These are phyloP conservation scores for Pollenia labialis DNA, from an alignment of 2,888 invertebrate species.

Conservation along the genomic window DNA sequence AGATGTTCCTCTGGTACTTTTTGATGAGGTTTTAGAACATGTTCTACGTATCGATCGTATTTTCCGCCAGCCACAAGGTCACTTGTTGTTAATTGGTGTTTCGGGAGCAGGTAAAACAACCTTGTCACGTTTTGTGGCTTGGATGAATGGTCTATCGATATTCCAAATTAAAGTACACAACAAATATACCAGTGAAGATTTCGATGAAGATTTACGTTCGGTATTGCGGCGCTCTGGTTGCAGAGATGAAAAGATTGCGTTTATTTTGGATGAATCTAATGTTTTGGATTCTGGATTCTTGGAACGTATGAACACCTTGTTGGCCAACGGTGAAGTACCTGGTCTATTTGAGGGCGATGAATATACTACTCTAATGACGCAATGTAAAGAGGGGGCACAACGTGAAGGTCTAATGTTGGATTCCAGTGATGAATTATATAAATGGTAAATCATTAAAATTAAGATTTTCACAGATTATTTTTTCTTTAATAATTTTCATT, in stretches of 20 bases:
- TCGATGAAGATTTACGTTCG: constrained; percentile 98
- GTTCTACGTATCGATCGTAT: constrained; percentile 99
- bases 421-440: constrained; percentile 98
- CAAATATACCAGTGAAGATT: constrained; percentile 99
- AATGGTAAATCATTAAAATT: constrained; percentile 87
- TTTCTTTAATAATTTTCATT: constrained; percentile 78
- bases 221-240: constrained; percentile 94
- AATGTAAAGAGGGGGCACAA: constrained; percentile 99
- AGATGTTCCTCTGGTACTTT: constrained; percentile 98
- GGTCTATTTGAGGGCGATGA: constrained; percentile 98
- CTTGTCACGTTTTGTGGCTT: constrained; percentile 98
- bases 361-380: constrained; percentile 99
- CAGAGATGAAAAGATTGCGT: constrained; percentile 99
- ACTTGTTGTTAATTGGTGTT: constrained; percentile 98
- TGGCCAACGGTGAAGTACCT: constrained; percentile 99
- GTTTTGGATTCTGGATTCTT: constrained; percentile 99
- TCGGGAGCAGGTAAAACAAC: constrained; percentile 99
- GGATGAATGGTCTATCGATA: constrained; percentile 99
- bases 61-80: constrained; percentile 99
- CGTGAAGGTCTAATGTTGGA: constrained; percentile 99
- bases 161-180: constrained; percentile 99
- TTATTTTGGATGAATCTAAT: constrained; percentile 99
- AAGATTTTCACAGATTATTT: too few species aligned
- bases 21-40: constrained; percentile 99
- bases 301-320: constrained; percentile 99